A percentile compares a stretch with the other conserved stretches of the same genome.
These are phyloP conservation scores for Cydia pomonella DNA, from an alignment of 1,140 invertebrate species.

Conservation along the genomic window DNA sequence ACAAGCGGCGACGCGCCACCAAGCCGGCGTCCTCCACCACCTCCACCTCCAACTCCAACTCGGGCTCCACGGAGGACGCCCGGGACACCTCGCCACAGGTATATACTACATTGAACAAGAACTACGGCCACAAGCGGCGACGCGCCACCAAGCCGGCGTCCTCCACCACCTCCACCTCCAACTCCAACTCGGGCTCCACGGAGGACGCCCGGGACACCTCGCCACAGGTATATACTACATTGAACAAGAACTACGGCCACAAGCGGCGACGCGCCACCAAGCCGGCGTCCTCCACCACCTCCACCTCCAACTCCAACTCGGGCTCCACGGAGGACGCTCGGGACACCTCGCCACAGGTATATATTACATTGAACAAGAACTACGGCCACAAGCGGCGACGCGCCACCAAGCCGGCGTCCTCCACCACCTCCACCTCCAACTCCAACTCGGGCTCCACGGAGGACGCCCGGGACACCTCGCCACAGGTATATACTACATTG, in stretches of 20 bases:
- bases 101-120: constrained; percentile 55
- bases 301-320: no score
- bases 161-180: constrained; percentile 41
- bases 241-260: no score
- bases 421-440: no score
- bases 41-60: constrained; percentile 23
- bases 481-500: not conserved
- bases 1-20: constrained; percentile 65
- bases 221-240: not conserved
- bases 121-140: constrained; percentile 65
- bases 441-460: no score
- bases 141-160: constrained; percentile 56
- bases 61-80: constrained; percentile 14
- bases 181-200: constrained; percentile 18
- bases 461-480: constrained; percentile 38
- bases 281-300: no score
- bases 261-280: no score
- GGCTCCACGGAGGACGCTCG: constrained; percentile 55
- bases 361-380: no score
- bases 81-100: constrained; percentile 24
- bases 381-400: no score
- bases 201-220: constrained; percentile 44
- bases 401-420: no score
- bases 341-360: constrained; percentile 18
- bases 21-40: constrained; percentile 54